Percentiles rank a stretch among this genome's conserved stretches.
phyloP scores from a whole-genome alignment of 2,113 vertebrate species.

The Microtus ochrogaster region DNA sequence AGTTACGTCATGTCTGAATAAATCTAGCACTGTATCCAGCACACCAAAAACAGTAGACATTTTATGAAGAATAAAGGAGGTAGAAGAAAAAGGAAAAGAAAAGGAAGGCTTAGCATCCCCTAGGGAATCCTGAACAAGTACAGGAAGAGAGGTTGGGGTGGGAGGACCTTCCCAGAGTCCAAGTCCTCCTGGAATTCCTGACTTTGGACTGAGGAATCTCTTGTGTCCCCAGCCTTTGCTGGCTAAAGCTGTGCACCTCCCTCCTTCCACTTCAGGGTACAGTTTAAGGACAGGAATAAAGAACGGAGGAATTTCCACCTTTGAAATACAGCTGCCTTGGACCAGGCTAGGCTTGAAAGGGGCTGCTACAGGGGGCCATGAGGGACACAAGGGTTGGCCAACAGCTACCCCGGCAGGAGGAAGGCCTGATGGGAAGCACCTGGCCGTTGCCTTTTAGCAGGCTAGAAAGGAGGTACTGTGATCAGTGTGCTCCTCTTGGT shows the following conservation, averaged over 20 bases:
- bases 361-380: rapidly evolving
- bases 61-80: not conserved
- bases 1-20: not conserved
- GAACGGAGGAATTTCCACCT: not conserved
- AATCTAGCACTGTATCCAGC: not conserved
- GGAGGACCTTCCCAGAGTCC: not conserved
- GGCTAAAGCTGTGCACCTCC: not conserved
- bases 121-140: too few relatives aligned
- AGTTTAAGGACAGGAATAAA: not conserved
- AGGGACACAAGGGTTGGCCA: slow-evolving; percentile 38
- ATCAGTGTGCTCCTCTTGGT: not conserved
- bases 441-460: not conserved
- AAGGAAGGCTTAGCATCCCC: not conserved
- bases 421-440: not conserved
- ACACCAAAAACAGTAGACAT: not conserved
- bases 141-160: not conserved
- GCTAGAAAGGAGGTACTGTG: slow-evolving; percentile 52
- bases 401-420: slow-evolving; percentile 65
- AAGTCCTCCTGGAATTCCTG: too few relatives aligned
- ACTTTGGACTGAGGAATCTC: not conserved
- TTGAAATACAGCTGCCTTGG: slow-evolving; percentile 42
- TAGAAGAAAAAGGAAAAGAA: not conserved
- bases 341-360: not conserved
- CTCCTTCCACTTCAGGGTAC: not conserved
- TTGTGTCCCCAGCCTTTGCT: not conserved